Conservation (phyloP, 2,113 vertebrate genomes). For the Xerus inauris region DNA sequence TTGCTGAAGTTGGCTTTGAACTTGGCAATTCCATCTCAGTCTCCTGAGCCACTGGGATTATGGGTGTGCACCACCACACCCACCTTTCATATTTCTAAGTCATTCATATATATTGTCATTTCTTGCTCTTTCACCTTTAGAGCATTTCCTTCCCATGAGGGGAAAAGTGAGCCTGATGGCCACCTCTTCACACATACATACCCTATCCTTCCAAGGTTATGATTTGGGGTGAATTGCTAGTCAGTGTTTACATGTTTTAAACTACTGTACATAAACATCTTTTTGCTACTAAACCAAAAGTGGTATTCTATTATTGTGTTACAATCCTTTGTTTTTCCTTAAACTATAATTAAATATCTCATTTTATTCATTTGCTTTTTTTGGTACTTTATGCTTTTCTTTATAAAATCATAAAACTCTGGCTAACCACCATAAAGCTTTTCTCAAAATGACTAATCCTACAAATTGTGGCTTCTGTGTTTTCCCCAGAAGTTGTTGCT, state of each 20-base stretch:
- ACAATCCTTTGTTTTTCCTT: not conserved
- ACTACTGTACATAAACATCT: not conserved
- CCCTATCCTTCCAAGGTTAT: not conserved
- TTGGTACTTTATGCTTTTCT: not conserved
- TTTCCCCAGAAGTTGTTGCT: not conserved
- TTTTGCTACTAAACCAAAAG: conserved; percentile 20
- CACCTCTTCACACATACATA: not conserved
- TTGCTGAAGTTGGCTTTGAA: too few species aligned
- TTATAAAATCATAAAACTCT: conserved; percentile 9
- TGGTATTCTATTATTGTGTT: not conserved
- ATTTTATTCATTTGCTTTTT: not conserved
- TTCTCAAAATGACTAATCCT: not conserved
- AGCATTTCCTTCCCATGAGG: not conserved
- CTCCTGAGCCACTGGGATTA: too few species aligned
- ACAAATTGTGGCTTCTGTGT: not conserved
- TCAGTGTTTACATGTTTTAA: not conserved
- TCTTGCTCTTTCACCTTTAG: not conserved
- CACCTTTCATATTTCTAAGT: not conserved
- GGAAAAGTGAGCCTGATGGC: not conserved
- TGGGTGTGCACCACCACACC: too few species aligned
- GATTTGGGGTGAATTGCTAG: not conserved
- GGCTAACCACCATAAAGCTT: not conserved
- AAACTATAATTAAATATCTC: not conserved
- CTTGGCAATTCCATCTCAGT: too few species aligned
- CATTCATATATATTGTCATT: not conserved